Percentiles rank a stretch among this genome's conserved stretches.
These are phyloP conservation scores for Drosophila trapezifrons DNA, from an alignment of 1,140 invertebrate species.

Conservation along the genomic window DNA sequence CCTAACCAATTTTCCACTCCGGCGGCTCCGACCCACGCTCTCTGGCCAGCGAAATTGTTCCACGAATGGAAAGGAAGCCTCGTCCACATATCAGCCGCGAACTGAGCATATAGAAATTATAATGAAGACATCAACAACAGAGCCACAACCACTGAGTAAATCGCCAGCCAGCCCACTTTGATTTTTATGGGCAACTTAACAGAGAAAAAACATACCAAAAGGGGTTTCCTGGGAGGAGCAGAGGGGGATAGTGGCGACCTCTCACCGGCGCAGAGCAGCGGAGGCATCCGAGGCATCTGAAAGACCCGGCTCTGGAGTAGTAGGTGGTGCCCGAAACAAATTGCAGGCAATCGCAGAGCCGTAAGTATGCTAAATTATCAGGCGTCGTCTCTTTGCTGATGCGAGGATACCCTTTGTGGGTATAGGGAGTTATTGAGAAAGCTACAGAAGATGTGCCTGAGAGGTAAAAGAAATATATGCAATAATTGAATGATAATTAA, in stretches of 20 bases:
- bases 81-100: constrained; percentile 40
- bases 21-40: constrained; percentile 58
- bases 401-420: constrained; percentile 17
- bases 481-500: not conserved
- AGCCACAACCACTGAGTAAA: constrained; percentile 65
- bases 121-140: constrained; percentile 78
- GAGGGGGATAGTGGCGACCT: constrained; percentile 52
- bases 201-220: constrained; percentile 15
- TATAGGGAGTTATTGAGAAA: not conserved
- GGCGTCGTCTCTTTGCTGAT: constrained; percentile 62
- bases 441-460: not conserved
- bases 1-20: constrained; percentile 70
- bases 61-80: constrained; percentile 37
- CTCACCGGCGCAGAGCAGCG: constrained; percentile 54
- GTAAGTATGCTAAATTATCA: constrained; percentile 81
- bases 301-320: constrained; percentile 48
- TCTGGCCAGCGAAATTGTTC: constrained; percentile 68
- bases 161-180: constrained; percentile 79
- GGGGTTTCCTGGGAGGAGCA: not conserved
- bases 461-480: not conserved
- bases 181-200: constrained; percentile 70
- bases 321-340: constrained; percentile 80
- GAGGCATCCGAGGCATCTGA: constrained; percentile 19
- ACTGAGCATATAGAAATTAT: constrained; percentile 75
- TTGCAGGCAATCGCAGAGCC: constrained; percentile 76